phyloP scores from a whole-genome alignment of 2,113 vertebrate genomes.

The Hyaena hyaena region DNA sequence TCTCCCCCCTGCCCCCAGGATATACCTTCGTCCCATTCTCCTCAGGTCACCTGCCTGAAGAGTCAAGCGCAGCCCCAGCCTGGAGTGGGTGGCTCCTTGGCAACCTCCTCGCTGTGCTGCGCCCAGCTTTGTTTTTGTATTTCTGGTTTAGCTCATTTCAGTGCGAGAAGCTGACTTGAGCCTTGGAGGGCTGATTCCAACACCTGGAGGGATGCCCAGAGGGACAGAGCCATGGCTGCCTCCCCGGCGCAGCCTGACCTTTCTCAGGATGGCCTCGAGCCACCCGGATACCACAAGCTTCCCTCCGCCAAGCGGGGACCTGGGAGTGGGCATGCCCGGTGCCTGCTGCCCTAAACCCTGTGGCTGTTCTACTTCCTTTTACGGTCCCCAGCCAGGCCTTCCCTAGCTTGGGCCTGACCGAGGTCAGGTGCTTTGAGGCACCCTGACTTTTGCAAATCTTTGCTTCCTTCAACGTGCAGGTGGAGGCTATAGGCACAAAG shows the following conservation, averaged over 20 bases:
- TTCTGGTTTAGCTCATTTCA: constrained; percentile 53
- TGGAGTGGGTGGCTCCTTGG: not conserved
- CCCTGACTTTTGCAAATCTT: not conserved
- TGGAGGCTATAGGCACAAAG: not conserved
- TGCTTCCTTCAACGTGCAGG: not conserved
- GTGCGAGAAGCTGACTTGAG: not conserved
- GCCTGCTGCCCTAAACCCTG: not conserved
- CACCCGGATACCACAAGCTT: not conserved
- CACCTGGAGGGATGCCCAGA: constrained; percentile 49
- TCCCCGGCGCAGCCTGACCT: not conserved
- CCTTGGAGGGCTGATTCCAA: constrained; percentile 36
- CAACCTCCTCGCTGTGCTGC: not conserved
- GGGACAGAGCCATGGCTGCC: not conserved
- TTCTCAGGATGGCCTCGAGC: constrained; percentile 60
- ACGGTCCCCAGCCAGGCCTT: not conserved
- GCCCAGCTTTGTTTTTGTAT: not conserved
- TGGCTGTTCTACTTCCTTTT: not conserved
- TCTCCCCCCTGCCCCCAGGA: not conserved
- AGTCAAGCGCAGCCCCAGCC: not conserved
- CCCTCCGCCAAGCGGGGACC: not conserved
- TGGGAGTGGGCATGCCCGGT: rapidly evolving
- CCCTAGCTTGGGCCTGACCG: not conserved
- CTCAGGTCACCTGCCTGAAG: not conserved
- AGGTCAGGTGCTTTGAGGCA: not conserved
- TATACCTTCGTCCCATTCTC: not conserved